Evolutionary conservation across 64 coral and sea anemone genomes (phyloP).

Genomic region (Dendrophyllia cribrosa): DNA sequence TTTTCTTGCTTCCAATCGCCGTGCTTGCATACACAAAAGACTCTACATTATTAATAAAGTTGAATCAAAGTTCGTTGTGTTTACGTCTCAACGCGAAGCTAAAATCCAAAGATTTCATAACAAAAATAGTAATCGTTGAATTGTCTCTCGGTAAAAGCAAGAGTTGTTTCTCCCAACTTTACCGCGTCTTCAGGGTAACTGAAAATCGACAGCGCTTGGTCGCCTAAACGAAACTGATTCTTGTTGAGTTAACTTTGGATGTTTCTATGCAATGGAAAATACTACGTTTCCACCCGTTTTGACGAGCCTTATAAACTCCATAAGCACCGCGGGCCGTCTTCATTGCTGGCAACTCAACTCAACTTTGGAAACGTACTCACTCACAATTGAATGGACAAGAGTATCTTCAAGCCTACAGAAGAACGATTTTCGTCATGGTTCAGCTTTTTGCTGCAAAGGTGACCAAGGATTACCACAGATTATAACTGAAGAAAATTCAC

Average conservation of each 20-base stretch:
- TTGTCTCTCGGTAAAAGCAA: too few species aligned
- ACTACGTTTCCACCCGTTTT: background rate
- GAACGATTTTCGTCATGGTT: background rate
- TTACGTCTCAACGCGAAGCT: background rate
- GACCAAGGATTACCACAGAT: background rate
- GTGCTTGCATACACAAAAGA: background rate
- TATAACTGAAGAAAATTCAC: background rate
- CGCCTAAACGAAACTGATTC: too few species aligned
- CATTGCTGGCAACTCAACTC: background rate
- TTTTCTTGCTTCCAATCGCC: background rate
- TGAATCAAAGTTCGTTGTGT: background rate
- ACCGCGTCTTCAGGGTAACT: too few species aligned
- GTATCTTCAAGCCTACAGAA: background rate
- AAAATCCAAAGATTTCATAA: background rate
- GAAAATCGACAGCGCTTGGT: too few species aligned
- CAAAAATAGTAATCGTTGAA: background rate
- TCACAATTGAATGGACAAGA: constrained; percentile 16
- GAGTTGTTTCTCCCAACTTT: too few species aligned
- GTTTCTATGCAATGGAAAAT: background rate
- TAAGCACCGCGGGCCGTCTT: background rate
- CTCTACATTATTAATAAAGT: constrained; percentile 4
- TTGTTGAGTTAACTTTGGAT: background rate
- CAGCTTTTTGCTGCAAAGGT: background rate
- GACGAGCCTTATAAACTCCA: constrained; percentile 4
- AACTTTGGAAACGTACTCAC: background rate